These are phyloP conservation scores for Sakesphorus luctuosus DNA, from an alignment of 2,113 vertebrate species.

Conservation along the genomic window DNA sequence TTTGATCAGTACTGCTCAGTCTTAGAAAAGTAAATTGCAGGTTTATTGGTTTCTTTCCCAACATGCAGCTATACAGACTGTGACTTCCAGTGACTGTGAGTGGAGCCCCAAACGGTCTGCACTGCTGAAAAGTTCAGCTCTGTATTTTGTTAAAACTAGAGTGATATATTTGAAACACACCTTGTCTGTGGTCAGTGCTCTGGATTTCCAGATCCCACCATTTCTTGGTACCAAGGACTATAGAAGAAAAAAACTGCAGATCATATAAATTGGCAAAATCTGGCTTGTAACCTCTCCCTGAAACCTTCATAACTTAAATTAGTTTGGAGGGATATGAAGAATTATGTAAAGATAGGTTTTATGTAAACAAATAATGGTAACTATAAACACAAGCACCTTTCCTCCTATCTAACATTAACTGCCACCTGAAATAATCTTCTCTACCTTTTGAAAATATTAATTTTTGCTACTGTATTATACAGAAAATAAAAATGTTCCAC, in stretches of 20 bases:
- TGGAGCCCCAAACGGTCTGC: background rate
- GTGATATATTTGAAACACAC: background rate
- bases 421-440: background rate
- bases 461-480: background rate
- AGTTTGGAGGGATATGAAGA: background rate
- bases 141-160: background rate
- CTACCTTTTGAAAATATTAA: background rate
- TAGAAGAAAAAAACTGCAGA: background rate
- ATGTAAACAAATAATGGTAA: background rate
- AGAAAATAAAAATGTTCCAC: background rate
- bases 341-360: background rate
- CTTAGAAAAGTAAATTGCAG: background rate
- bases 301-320: background rate
- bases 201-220: background rate
- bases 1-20: background rate
- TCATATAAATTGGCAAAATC: background rate
- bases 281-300: background rate
- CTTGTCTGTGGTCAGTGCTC: background rate
- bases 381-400: background rate
- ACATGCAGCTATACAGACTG: too few species aligned
- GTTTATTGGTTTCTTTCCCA: background rate
- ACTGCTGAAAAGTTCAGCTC: background rate
- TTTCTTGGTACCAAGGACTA: background rate
- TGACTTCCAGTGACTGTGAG: background rate
- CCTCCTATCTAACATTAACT: background rate